Evolutionary conservation across 2,113 vertebrate genomes (phyloP), one percentile per base, ranked within the genome.

Genomic region (Mesocricetus auratus): DNA sequence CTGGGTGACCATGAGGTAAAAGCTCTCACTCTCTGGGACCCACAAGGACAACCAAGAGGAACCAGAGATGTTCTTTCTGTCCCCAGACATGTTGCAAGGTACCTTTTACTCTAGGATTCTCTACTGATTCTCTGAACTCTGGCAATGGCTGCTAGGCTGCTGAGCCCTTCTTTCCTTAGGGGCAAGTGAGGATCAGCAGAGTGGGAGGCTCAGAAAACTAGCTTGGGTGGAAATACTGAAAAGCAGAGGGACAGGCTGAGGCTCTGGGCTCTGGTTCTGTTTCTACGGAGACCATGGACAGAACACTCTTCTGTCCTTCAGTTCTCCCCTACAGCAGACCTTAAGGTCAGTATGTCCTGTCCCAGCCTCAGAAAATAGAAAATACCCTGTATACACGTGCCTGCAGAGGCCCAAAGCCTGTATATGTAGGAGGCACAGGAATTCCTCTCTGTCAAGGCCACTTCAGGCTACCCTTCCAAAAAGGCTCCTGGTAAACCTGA

Each of bases 351-450:
- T 3, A 33, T 36, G 9, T 56, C 31, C 45, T 26, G 45, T 21
- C 75, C n/a, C 90, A n/a, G 47, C 36, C 56, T 53, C 79, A 36
- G 60, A 74, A 82, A 69, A 86, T 68, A 36, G 60, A 74, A 82
- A 69, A 86, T 68, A 47, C 22, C 81, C 45, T 31, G 69, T 19
- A 11, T 1, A 39, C 6, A 9, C 7, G 36, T 69, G 62, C 42
- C 53, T 68, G 85, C 21, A 68, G 82, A 29, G 87, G 42, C 50
- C 58, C 82, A 88, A 58, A 83, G 58, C 73, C 45, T 9, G 8
- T n/a, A 10, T 16, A 16, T 86, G 58, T 60, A 82, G 90, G 31
- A 93, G 24, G 24, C 4, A 10, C 1, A 31, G 53, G 31, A 89
- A 50, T 6, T n/a, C 22, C 7, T 82, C 24, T 47, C 42, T 64